Evolutionary conservation across 2,113 vertebrate species (phyloP), one percentile per base, ranked within the genome.

Genomic region (Lepisosteus osseus): DNA sequence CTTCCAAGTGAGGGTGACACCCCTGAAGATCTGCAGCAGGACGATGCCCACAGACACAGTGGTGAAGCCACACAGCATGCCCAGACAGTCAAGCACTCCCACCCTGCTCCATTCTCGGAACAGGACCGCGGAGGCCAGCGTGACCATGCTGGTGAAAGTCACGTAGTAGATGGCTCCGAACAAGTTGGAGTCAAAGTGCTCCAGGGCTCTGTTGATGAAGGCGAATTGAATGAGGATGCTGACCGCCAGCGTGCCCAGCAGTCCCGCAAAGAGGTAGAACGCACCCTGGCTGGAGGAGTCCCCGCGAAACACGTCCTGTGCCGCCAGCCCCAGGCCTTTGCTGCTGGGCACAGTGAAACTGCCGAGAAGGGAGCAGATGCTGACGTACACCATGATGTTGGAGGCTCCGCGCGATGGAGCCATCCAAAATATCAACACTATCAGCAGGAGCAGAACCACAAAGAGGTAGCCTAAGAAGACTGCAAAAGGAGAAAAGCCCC

Each of bases 151-250:
- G 3, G 97, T 99, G 86, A 99, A 99, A 2, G 94, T 87, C 72
- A 97, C 97, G 0, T 98, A 99, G 88, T 99, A 99, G 65, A 98
- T 91, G 73, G 96, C 95, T 78, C 95, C 95, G 51, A 99, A 98
- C 67, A 94, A 85, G 14, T 93, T 95, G 72, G 96, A 95, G 87
- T 94, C 94, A 72, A 95, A 99, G 79, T 83, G 86, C 87, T 97
- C 93, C 74, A 99, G 80, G 1, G 96, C 97, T 85, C 94, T 96
- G 83, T 95, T 99, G 89, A 99, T 98, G 80, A 94, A 99, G 72
- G 92, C 86, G 85, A 99, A 99, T 89, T 99, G 97, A 61, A 94
- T 89, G 14, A 97, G 89, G 80, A 98, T 92, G 88, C 97, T 96
- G 87, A 91, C 86, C 15, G 90, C 83, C 51, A 99, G 89, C 63